Evolutionary conservation across 2,797 vertebrate species (phyloP), one percentile per base, ranked within the genome.

Genomic region (Streptopelia turtur): DNA sequence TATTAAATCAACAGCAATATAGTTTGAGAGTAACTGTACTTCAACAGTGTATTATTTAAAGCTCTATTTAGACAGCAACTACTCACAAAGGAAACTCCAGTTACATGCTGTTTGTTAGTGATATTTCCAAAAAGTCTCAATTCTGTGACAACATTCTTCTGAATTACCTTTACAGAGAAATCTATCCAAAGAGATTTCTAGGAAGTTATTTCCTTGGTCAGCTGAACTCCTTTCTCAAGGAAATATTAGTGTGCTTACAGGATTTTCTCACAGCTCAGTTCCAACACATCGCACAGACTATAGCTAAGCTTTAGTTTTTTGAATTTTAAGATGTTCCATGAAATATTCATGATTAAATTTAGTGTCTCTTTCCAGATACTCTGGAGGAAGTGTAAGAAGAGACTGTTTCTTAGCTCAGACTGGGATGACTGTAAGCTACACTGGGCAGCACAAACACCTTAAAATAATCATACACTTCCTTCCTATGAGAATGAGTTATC

Each of bases 261-360:
- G 91, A 89, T 68, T 76, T 83, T 71, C 53, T 80, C 60, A 60
- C 49, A 83, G 49, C 53, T 71, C 45, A 75, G 39, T 13, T 91
- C 41, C 49, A 83, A 65, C 31, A 92, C 22, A 23, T 4, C 6
- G 31, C 28, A 74, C 25, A 83, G 53, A 20, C 33, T 33, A 28
- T 4, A 75, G 59, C 25, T 74, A 71, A 85, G 41, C n/a, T 83
- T 80, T 30, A 61, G 2, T 16, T 60, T 66, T 45, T 22, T 41
- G 4, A 68, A 85, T 83, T 77, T 84, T 81, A 89, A 83, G 28
- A 81, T 20, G 8, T 60, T 31, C 56, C 93, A 41, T 71, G 64
- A 90, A 94, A 85, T 16, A 87, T 24, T 17, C 7, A 69, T 4
- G 2, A 43, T 74, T 93, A 79, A 72, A 84, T 72, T 84, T 76